Base-by-base conservation (phyloP, 2,888 invertebrate genomes). In the Bellardia pandia region DNA sequence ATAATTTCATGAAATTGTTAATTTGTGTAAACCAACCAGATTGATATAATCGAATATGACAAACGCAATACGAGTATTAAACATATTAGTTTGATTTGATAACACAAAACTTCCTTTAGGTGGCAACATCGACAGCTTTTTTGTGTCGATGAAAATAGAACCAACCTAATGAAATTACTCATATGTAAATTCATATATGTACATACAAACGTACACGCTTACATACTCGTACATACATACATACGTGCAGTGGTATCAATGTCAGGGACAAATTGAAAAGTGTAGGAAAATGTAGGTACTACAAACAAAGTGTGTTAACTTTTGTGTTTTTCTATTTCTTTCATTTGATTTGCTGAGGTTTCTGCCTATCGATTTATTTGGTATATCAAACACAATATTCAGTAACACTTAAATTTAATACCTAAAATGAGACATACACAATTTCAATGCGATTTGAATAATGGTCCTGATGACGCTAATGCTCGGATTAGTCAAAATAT, bases 341-440 rank as follows among this genome's bases (percentile, higher is more conserved):
- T 23, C 8, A 13, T n/a, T 37, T 7, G 62, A 37, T 62, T 62
- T 62, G n/a, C 62, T 62, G 33, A 37, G 62, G 62, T 37, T 62
- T 62, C 62, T 37, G 8, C n/a, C 3, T 62, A 62, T 62, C n/a
- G 62, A 62, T 37, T 62, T n/a, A 62, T 62, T 62, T 62, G n/a
- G 7, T 37, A 4, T 16, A 30, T 56, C 8, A 23, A 6, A 9
- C 9, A 16, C 23, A 9, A 23, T 23, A 23, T 16, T 16, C 8
- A 56, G 7, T 51, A 51, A 6, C 56, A 56, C 8, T 8, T 56
- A 23, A 8, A 56, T 23, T 16, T 56, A 56, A 56, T 2, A 16
- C 16, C 3, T 23, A 51, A 51, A n/a, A 51, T n/a, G 5, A 51
- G 51, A n/a, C 13, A 1, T 51, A 4, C n/a, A 51, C n/a, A n/a